These are phyloP conservation scores for Lates calcarifer DNA, from an alignment of 2,113 vertebrate species.

Conservation along the genomic window DNA sequence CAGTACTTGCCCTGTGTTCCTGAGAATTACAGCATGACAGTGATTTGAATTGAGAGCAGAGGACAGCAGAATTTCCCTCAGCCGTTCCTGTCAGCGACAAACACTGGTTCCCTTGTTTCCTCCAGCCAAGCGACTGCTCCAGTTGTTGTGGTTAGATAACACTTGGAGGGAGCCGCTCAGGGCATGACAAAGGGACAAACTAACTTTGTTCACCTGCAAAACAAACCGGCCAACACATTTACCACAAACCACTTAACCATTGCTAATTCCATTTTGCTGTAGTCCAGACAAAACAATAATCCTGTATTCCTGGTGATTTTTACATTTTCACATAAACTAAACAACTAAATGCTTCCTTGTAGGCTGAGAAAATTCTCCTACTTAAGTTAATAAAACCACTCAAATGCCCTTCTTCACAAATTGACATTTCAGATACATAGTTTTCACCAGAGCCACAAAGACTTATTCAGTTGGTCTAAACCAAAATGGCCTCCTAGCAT, in stretches of 20 bases:
- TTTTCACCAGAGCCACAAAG: not conserved
- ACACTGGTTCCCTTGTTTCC: constrained; percentile 73
- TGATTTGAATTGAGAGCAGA: constrained; percentile 62
- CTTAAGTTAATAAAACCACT: not conserved
- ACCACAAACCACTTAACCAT: not conserved
- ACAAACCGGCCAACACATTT: constrained; percentile 35
- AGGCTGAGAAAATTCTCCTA: not conserved
- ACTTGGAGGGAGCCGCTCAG: constrained; percentile 44
- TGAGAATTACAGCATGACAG: constrained; percentile 57
- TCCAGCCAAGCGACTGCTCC: constrained; percentile 50
- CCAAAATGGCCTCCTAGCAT: not conserved
- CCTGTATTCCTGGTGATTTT: not conserved
- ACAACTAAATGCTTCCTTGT: constrained; percentile 5
- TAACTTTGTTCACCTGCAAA: constrained; percentile 68
- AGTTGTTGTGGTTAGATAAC: constrained; percentile 74
- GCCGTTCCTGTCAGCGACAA: constrained; percentile 39
- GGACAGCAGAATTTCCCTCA: constrained; percentile 57
- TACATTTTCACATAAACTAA: not conserved
- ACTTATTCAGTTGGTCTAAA: not conserved
- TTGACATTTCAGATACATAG: not conserved
- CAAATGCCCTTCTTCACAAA: not conserved
- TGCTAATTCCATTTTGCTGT: not conserved
- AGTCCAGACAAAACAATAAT: constrained; percentile 12
- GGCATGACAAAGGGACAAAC: constrained; percentile 27
- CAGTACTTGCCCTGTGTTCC: constrained; percentile 59